phyloP scores from a whole-genome alignment of 1,140 invertebrate genomes.

The Zaprionus tsacasi region DNA sequence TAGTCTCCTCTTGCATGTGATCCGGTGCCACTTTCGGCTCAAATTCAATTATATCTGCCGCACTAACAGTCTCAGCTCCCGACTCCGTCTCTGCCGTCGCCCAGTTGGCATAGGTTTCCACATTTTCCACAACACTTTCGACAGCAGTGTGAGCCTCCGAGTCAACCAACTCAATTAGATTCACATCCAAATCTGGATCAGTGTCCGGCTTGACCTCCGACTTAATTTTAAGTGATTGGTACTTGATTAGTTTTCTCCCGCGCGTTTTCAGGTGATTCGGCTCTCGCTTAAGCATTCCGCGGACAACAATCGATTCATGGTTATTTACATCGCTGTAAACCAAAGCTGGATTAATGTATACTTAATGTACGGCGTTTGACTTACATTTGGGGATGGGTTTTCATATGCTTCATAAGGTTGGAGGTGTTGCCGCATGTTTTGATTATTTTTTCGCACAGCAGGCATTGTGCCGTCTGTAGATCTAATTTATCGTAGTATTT shows the following conservation, averaged over 20 bases:
- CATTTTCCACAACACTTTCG: conserved; percentile 31
- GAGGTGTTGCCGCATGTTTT: conserved; percentile 59
- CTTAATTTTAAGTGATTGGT: conserved; percentile 30
- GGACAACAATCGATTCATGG: conserved; percentile 47
- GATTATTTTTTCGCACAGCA: conserved; percentile 54
- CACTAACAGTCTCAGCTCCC: conserved; percentile 31
- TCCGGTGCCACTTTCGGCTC: conserved; percentile 43
- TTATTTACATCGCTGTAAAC: conserved; percentile 54
- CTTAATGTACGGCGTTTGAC: not conserved
- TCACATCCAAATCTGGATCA: conserved; percentile 23
- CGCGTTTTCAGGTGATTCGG: not conserved
- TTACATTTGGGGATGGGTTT: conserved; percentile 59
- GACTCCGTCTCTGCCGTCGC: conserved; percentile 28
- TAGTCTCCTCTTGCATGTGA: conserved; percentile 12
- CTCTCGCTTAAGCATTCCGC: conserved; percentile 49
- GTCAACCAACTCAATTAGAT: conserved; percentile 39
- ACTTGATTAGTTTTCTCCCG: conserved; percentile 9
- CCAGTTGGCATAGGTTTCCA: conserved; percentile 44
- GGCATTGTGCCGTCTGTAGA: conserved; percentile 51
- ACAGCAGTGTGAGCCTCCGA: conserved; percentile 21
- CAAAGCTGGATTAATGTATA: not conserved
- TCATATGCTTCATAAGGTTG: conserved; percentile 60
- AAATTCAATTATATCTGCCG: conserved; percentile 54
- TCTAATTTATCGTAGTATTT: conserved; percentile 59
- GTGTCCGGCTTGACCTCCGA: not conserved